Base-by-base conservation (phyloP, 2,888 invertebrate species). In the Rutpela maculata region DNA sequence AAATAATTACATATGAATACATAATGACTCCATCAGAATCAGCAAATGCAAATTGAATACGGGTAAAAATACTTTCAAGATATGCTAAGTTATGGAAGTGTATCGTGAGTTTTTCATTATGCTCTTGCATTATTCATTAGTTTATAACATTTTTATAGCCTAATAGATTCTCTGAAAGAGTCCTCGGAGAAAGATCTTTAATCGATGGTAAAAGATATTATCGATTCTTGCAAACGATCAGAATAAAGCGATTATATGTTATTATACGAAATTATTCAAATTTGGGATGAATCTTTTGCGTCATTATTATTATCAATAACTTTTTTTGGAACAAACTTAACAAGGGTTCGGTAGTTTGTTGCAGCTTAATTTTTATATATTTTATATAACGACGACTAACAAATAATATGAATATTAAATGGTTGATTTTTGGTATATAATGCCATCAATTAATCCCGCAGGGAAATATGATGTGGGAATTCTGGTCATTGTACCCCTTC, bases 101-200 rank as follows among this genome's bases (percentile, higher is more conserved):
- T 74, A 70, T 75, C 68, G 68, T 63, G 57, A 72, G 63, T 68
- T 55, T 77, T 77, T 67, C 67, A 74, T 77, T 74, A 74, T 59
- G 43, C 59, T 69, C 17, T 55, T 77, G 71, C 69, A 77, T 77
- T 70, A 77, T 77, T 74, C 66, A 77, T 70, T 57, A 50, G 74
- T 50, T 59, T 62, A 43, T 26, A 67, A 31, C 35, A 68, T 70
- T 68, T 76, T 65, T 69, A 65, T 66, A 74, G 22, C 11, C 31
- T 50, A 67, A 69, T 57, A 69, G 68, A 69, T 69, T 69, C 17
- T 22, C 57, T 35, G 57, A n/a, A 56, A 17, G 19, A 55, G 12
- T 56, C 9, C 19, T 65, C 19, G 17, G 38, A 18, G 18, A 9
- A 12, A 5, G 18, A 15, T 26, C 12, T 15, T 35, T 43, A 43